Base-by-base conservation (phyloP, 2,888 invertebrate genomes). In the Phaedon cochleariae region DNA sequence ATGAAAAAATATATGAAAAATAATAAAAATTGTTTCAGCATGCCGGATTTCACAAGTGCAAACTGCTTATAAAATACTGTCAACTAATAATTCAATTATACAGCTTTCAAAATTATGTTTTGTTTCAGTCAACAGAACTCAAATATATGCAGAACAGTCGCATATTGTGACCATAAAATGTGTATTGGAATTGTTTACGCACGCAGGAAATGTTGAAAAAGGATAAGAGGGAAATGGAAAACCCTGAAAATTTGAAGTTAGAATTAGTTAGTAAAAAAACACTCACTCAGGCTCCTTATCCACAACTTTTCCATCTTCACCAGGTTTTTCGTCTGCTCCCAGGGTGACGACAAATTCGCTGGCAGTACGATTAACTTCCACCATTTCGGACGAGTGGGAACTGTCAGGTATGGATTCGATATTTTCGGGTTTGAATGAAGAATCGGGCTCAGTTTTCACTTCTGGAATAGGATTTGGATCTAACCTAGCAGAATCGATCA, bases 361-460 rank as follows among this genome's bases (percentile, higher is more conserved):
- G 31, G 31, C 53, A 22, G 53, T 55, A 45, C 60, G 59, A 26
- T 69, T 73, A 5, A 70, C 72, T 31, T 72, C 73, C 72, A 71
- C 72, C 31, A 72, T 70, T 59, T 66, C 70, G 22, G 63, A 52
- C 37, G 69, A 71, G 62, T 73, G 73, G 57, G 68, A 59, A 64
- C 72, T 74, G 59, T 74, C 75, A 7, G 34, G 34, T 34, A 10
- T 10, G 34, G 34, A 10, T 34, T 34, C 12, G 12, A 34, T 10
- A 7, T 34, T 12, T 12, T 34, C 55, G 4, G 72, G 73, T 62
- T 77, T 74, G 58, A 72, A 69, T 6, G 77, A 77, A 18, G 77
- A 77, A 37, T 69, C 69, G 9, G 77, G 75, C 70, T 77, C 79
- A 26, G 69, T 67, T 75, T 78, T 76, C 51, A 77, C 70, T n/a